phyloP scores from a whole-genome alignment of 2,888 invertebrate genomes.

The Micoletzkya japonica region DNA sequence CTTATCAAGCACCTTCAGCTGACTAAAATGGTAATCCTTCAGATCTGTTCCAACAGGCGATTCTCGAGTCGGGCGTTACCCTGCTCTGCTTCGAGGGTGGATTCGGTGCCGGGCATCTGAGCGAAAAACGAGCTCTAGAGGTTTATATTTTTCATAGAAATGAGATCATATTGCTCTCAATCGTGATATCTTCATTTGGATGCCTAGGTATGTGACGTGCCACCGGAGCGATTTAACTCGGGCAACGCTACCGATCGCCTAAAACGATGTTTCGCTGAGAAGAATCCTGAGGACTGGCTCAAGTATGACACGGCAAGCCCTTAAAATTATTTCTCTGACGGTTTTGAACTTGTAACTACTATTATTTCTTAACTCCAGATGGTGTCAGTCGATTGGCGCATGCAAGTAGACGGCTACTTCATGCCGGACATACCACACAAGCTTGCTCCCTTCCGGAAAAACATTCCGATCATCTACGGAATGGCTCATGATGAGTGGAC shows the following conservation, averaged over 20 bases:
- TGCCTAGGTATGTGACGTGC: constrained; percentile 23
- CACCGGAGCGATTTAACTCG: background rate
- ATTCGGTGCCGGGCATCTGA: constrained; percentile 12
- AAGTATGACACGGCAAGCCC: background rate
- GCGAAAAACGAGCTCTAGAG: constrained; percentile 21
- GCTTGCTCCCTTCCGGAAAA: constrained; percentile 11
- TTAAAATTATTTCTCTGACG: background rate
- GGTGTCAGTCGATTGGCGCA: constrained; percentile 13
- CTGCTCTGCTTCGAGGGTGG: constrained; percentile 22
- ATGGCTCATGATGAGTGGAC: constrained; percentile 22
- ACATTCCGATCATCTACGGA: constrained; percentile 17
- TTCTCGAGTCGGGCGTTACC: constrained; percentile 28
- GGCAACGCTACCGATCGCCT: constrained; percentile 9
- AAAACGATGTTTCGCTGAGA: background rate
- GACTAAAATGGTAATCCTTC: too few relatives aligned
- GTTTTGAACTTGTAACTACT: too few relatives aligned
- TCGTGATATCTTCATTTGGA: background rate
- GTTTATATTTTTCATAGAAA: too few relatives aligned
- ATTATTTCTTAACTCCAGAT: background rate
- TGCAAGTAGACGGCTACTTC: background rate
- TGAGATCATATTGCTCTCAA: too few relatives aligned
- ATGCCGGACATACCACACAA: constrained; percentile 22
- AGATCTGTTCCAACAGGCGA: constrained; percentile 29
- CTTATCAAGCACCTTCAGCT: too few relatives aligned
- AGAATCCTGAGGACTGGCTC: constrained; percentile 5